These are phyloP conservation scores for Hydrozoanthus gracilis DNA, from an alignment of 92 coral and sea anemone species.

Conservation along the genomic window DNA sequence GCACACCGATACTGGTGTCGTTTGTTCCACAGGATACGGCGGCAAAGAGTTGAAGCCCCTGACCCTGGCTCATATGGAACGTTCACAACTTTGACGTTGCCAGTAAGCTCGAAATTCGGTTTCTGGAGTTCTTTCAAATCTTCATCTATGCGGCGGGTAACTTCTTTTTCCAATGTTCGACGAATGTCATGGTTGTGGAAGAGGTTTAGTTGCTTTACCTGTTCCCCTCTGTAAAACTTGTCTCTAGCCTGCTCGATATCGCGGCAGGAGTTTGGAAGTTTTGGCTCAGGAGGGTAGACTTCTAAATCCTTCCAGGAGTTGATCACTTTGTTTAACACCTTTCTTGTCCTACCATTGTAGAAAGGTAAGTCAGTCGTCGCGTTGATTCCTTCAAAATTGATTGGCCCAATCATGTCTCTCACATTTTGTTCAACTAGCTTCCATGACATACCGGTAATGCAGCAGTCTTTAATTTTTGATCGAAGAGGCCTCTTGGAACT, in stretches of 20 bases:
- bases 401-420: slow-evolving; percentile 62
- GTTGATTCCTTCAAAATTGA: slow-evolving; percentile 51
- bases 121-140: slow-evolving; percentile 40
- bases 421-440: slow-evolving; percentile 50
- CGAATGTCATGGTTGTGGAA: slow-evolving; percentile 57
- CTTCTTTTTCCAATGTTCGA: slow-evolving; percentile 46
- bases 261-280: slow-evolving; percentile 11
- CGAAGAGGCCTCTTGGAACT: neutral
- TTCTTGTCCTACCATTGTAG: slow-evolving; percentile 43
- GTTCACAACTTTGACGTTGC: slow-evolving; percentile 56
- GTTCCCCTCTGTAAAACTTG: slow-evolving; percentile 69
- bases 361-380: slow-evolving; percentile 69
- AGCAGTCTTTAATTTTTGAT: slow-evolving; percentile 41
- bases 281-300: slow-evolving; percentile 66
- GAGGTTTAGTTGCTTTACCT: slow-evolving; percentile 58
- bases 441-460: slow-evolving; percentile 55
- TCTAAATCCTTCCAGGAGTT: slow-evolving; percentile 72
- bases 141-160: slow-evolving; percentile 29
- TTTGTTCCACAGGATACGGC: slow-evolving; percentile 69
- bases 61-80: slow-evolving; percentile 71
- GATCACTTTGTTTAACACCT: slow-evolving; percentile 59
- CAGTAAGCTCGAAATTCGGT: slow-evolving; percentile 26
- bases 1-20: slow-evolving; percentile 61
- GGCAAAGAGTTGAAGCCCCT: slow-evolving; percentile 73
- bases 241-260: slow-evolving; percentile 55